Evolutionary conservation across 2,888 invertebrate genomes (phyloP), one percentile per base, ranked within the genome.

Genomic region (Sinotaia quadrata): DNA sequence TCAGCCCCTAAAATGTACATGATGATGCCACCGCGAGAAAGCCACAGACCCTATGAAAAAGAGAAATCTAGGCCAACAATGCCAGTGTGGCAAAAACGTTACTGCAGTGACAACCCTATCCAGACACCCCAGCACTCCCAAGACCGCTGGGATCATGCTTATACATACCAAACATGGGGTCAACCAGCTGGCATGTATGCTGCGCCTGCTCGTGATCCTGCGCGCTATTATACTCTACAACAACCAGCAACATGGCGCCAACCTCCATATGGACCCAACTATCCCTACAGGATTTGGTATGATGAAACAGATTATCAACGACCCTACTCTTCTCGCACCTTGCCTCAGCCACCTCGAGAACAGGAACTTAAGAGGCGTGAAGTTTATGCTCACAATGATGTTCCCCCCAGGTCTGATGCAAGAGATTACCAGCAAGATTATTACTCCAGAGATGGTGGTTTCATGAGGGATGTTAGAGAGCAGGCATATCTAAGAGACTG

Each of bases 201-300:
- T 5, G 51, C 27, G n/a, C 24, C 31, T 41, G 31, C 18, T 4
- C 54, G 44, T 8, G 65, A 65, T n/a, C n/a, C 24, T 7, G 56
- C 21, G 0, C 31, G 56, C 7, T 65, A 56, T 44, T 56, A 31
- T 44, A 65, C 54, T 18, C 56, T 56, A 12, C 65, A 54, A 31
- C 44, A 29, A 44, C 29, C 54, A 8, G 12, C 52, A 12, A n/a
- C 29, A 1, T 44, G 41, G 65, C 65, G 54, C 10, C 24, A 27
- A 31, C 24, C 44, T 37, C 65, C 65, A 52, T 65, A 65, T 34
- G 65, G 65, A 5, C 65, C 65, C 2, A 27, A 44, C 33, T 65
- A 65, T 52, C 56, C 65, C 12, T 65, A 65, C 54, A 65, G 65
- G 24, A 31, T 29, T 12, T 41, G 41, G 47, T 8, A 15, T 4